Evolutionary conservation across 2,113 vertebrate species (phyloP).

Genomic region (Hiodon alosoides): DNA sequence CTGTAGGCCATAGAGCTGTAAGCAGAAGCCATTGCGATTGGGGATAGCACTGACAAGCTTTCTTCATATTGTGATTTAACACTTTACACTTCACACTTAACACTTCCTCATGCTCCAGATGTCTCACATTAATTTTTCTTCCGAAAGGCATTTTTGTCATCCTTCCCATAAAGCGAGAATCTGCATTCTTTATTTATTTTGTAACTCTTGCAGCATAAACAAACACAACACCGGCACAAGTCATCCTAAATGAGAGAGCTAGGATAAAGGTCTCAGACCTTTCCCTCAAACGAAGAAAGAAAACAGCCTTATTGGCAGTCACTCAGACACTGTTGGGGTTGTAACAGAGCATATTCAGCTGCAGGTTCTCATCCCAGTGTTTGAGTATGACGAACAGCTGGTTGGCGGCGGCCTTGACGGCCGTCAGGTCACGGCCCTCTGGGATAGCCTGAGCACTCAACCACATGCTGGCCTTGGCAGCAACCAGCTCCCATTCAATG

Average conservation of each 20-base stretch:
- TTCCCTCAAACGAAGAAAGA: constrained; percentile 1
- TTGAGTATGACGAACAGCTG: constrained; percentile 93
- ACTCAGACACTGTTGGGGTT: constrained; percentile 78
- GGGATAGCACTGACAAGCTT: too few relatives aligned
- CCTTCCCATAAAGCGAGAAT: not conserved
- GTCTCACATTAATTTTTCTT: not conserved
- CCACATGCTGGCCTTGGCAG: constrained; percentile 88
- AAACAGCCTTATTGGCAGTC: not conserved
- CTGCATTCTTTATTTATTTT: not conserved
- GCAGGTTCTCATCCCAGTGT: constrained; percentile 94
- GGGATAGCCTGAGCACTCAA: constrained; percentile 73
- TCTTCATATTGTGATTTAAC: too few relatives aligned
- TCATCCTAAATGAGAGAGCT: constrained; percentile 9
- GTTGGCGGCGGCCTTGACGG: constrained; percentile 76
- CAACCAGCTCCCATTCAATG: constrained; percentile 90
- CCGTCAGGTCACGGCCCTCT: constrained; percentile 63
- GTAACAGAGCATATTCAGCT: constrained; percentile 93
- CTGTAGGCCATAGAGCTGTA: too few relatives aligned
- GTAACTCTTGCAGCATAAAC: not conserved
- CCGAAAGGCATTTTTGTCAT: not conserved
- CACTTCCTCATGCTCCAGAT: too few relatives aligned
- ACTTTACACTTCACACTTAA: too few relatives aligned
- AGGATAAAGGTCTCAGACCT: not conserved
- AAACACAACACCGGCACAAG: constrained; percentile 11
- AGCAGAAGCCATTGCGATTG: too few relatives aligned